Base-by-base conservation (phyloP, 2,113 vertebrate genomes). In the Larimichthys polyactis region DNA sequence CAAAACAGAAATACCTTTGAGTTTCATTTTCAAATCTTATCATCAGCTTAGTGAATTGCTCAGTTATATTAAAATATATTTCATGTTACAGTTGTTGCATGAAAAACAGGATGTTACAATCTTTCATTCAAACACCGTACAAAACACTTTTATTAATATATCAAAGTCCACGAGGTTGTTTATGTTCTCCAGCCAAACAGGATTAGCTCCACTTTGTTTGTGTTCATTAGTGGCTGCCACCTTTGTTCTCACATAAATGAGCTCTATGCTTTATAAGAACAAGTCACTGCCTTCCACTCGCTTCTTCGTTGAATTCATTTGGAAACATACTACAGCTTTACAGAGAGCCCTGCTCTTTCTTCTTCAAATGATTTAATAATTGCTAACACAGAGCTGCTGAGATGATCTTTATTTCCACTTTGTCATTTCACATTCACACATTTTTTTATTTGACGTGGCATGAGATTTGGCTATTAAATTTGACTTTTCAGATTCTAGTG, bases 381-480 rank as follows among this genome's bases (percentile, higher is more conserved):
- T 51, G 52, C 24, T 29, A 70, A 78, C 65, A 72, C 57, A 63
- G 71, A 87, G 75, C 68, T 40, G 68, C 70, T 10, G 58, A 87
- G 70, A 69, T 32, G 15, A 16, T 68, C n/a, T 75, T 83, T 44
- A 44, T 51, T 48, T 55, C 57, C 66, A 71, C 36, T 58, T 20
- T 36, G 22, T 69, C 43, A 46, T 81, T 59, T 49, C n/a, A 58
- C 36, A 22, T 74, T 71, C 67, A 58, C 32, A 51, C 15, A 14
- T 2, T 69, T 63, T 64, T 74, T 54, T 4, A 32, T 40, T 40
- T 40, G 9, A 40, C 36, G 8, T 40, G 36, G 36, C 8, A 9
- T 5, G 82, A 81, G 62, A 59, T 55, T 5, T 48, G 73, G 82
- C 46, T 82, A 77, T 77, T 79, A 49, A 65, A 65, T 82, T 29